phyloP scores from a whole-genome alignment of 2,797 vertebrate genomes.

The Amphiprion clarkii region DNA sequence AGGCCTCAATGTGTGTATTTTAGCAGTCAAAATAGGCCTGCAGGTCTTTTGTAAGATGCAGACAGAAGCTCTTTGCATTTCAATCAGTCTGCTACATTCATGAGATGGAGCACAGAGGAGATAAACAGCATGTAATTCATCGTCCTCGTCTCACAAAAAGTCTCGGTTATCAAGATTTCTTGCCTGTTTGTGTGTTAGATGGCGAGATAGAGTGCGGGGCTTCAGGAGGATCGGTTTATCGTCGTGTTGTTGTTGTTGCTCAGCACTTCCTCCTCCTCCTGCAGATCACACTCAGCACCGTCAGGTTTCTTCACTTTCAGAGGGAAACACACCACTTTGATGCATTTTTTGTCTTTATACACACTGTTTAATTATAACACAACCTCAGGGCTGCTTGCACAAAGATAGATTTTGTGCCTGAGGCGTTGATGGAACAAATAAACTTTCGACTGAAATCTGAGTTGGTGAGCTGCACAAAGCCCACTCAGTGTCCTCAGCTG shows the following conservation, averaged over 20 bases:
- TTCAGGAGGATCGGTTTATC: constrained; percentile 56
- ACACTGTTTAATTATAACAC: constrained; percentile 19
- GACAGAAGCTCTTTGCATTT: constrained; percentile 70
- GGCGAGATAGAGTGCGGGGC: constrained; percentile 1
- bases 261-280: constrained; percentile 48
- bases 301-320: constrained; percentile 3
- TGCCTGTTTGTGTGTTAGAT: constrained; percentile 30
- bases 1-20: constrained; percentile 15
- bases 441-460: constrained; percentile 1
- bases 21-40: constrained; percentile 82
- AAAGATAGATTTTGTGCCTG: constrained; percentile 17
- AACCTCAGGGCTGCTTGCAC: neutral
- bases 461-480: neutral
- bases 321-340: neutral
- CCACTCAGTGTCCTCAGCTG: neutral
- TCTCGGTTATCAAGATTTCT: constrained; percentile 31
- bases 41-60: constrained; percentile 80
- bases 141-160: constrained; percentile 19
- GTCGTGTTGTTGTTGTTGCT: constrained; percentile 37
- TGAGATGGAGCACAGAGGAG: constrained; percentile 69
- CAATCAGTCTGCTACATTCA: constrained; percentile 57
- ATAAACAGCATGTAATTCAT: constrained; percentile 46
- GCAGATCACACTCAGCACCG: constrained; percentile 23
- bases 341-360: constrained; percentile 1
- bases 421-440: constrained; percentile 12